Conservation (phyloP, 2,888 invertebrate species). For the Julus scandinavius region DNA sequence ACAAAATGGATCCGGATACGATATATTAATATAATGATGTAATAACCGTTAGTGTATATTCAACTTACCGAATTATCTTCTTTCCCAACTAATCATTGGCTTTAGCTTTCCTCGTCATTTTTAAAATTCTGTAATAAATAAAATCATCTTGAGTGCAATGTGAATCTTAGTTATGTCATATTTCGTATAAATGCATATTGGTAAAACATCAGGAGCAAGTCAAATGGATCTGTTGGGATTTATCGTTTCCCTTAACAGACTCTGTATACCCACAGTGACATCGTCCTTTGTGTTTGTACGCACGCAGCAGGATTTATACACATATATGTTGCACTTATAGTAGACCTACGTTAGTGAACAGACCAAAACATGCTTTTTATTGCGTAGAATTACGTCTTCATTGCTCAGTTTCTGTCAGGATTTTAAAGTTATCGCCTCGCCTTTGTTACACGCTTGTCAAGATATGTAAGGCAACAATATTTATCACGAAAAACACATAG, state of each 20-base stretch:
- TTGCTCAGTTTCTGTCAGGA: background rate
- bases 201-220: background rate
- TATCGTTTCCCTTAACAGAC: background rate
- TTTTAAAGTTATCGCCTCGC: slow-evolving; percentile 18
- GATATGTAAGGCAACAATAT: background rate
- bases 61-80: background rate
- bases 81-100: background rate
- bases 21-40: too few species aligned
- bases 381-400: background rate
- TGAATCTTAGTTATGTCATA: background rate
- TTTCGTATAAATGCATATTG: background rate
- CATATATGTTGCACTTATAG: background rate
- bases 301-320: background rate
- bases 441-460: slow-evolving; percentile 11
- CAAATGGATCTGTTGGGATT: background rate
- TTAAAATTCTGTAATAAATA: background rate
- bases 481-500: background rate
- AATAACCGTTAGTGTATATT: background rate
- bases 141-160: background rate
- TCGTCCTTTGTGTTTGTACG: background rate
- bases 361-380: slow-evolving; percentile 4
- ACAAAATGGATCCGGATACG: too few species aligned
- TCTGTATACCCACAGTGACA: background rate
- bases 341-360: slow-evolving; percentile 18
- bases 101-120: background rate